These are phyloP conservation scores for Scortum barcoo DNA, from an alignment of 2,113 vertebrate genomes.

Conservation along the genomic window DNA sequence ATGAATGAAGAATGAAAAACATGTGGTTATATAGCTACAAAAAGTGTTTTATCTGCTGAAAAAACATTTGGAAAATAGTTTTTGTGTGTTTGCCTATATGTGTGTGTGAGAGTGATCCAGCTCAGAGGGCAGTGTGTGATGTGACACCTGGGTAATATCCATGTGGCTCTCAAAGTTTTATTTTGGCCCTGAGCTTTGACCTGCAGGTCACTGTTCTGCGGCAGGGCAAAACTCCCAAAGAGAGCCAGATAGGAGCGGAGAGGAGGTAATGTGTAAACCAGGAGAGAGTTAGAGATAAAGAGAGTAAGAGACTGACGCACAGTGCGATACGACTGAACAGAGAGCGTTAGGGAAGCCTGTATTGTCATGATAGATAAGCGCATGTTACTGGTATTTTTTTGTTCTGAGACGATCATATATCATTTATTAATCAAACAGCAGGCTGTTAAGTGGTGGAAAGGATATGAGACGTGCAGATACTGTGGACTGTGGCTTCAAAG, in stretches of 20 bases:
- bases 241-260: slow-evolving; percentile 19
- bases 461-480: not conserved
- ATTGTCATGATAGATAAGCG: not conserved
- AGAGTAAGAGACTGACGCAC: not conserved
- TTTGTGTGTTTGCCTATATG: not conserved
- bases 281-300: slow-evolving; percentile 32
- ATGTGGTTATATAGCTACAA: not conserved
- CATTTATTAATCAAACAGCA: not conserved
- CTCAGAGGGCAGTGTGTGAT: slow-evolving; percentile 13
- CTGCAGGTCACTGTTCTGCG: slow-evolving; percentile 38
- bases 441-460: not conserved
- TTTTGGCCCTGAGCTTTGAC: slow-evolving; percentile 65
- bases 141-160: slow-evolving; percentile 48
- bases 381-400: not conserved
- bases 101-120: slow-evolving; percentile 25
- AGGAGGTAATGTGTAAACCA: slow-evolving; percentile 62
- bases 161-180: slow-evolving; percentile 30
- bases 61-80: not conserved
- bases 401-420: too few relatives aligned
- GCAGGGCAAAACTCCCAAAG: not conserved
- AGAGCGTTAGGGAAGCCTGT: not conserved
- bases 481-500: not conserved
- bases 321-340: not conserved
- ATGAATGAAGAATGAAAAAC: not conserved
- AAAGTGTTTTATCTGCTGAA: not conserved